Base-by-base conservation (phyloP, 2,888 invertebrate species). In the Pediacus dermestoides region DNA sequence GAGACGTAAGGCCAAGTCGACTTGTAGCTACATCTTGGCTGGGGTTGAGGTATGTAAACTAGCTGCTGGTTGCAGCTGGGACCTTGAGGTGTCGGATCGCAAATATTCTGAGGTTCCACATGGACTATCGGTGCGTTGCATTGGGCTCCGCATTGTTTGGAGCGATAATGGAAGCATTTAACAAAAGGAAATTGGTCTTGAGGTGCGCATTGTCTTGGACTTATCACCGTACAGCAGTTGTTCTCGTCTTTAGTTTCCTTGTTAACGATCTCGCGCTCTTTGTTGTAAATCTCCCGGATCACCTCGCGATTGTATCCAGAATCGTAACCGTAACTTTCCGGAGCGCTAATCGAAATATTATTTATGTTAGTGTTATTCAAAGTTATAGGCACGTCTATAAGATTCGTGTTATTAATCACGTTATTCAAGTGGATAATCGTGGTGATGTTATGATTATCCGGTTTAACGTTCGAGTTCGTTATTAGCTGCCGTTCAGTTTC, bases 361-460 rank as follows among this genome's bases (percentile, higher is more conserved):
- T 71, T 68, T 6, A 58, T 44, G 37, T 69, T 68, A 0, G 68
- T 67, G 31, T 62, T 68, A 40, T 68, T 68, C 2, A 70, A 44
- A 13, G 53, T 55, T 14, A 70, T 63, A 1, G 71, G 70, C 4
- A 69, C 58, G 44, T 70, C 68, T 12, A 71, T 61, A 3, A 66
- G 31, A 38, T 70, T 68, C 0, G 70, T 70, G 37, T 67, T 69
- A 42, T 70, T 70, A 22, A 71, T 62, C 4, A 69, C 52, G 39
- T 69, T 70, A 22, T 67, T 65, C 9, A 70, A 43, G 45, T 68
- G 64, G 4, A 70, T 70, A 2, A 70, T 60, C 1, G 69, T 70
- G 0, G 70, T 70, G 8, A 70, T 61, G 44, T 71, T 71, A 22
- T 64, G 68, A 3, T 35, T 34, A 16, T 43, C 45, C 4, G 41